Evolutionary conservation across 2,113 vertebrate genomes (phyloP).

Genomic region (Entomyzon cyanotis): DNA sequence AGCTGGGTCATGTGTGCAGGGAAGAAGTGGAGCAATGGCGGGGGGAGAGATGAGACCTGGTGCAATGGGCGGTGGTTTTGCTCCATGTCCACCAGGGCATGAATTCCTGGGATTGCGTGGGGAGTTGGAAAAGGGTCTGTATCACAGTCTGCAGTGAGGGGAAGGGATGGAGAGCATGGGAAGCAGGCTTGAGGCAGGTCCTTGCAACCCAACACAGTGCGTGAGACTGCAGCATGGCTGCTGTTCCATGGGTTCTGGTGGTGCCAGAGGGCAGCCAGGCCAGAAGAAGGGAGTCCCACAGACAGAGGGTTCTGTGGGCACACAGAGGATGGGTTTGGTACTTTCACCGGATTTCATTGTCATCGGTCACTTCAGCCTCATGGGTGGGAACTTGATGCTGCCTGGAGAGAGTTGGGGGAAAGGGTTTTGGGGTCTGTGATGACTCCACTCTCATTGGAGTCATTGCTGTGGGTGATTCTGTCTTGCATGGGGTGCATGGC

Average conservation of each 20-base stretch:
- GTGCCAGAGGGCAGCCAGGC: background rate
- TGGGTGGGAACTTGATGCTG: background rate
- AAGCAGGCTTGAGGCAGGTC: too few relatives aligned
- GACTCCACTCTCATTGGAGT: too few relatives aligned
- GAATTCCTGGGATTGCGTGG: background rate
- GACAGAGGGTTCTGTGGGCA: background rate
- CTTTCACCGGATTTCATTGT: too few relatives aligned
- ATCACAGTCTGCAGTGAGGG: background rate
- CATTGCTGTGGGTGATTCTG: too few relatives aligned
- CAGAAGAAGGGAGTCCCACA: background rate
- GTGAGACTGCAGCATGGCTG: too few relatives aligned
- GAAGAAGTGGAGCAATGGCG: background rate
- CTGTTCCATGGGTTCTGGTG: background rate
- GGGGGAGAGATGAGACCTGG: background rate
- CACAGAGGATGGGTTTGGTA: background rate
- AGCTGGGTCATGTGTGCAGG: background rate
- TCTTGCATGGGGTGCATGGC: too few relatives aligned
- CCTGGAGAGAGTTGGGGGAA: too few relatives aligned
- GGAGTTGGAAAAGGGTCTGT: too few relatives aligned
- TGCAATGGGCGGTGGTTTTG: background rate
- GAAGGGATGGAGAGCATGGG: background rate
- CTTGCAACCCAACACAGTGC: background rate
- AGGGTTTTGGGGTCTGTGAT: background rate
- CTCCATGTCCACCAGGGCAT: background rate
- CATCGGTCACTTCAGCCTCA: fast-evolving